Conservation (phyloP, 35 echinoderm and acorn worm species). For the Heliocidaris tuberculata region DNA sequence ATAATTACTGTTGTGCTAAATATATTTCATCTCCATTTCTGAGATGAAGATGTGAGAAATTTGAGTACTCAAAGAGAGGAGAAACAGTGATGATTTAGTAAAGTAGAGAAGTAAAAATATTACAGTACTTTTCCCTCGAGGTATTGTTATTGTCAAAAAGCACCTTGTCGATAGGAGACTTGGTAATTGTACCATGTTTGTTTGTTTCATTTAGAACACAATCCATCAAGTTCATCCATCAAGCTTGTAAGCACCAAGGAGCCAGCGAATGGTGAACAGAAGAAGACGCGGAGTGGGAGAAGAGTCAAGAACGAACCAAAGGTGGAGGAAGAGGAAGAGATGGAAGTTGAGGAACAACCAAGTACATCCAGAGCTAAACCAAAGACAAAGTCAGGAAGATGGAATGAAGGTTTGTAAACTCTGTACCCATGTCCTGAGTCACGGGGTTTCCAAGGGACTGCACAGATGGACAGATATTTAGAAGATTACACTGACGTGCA, state of each 20-base stretch:
- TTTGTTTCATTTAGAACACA: neutral
- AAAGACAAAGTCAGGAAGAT: slow-evolving; percentile 28
- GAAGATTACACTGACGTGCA: neutral
- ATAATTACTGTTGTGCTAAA: too few relatives aligned
- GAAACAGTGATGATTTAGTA: too few relatives aligned
- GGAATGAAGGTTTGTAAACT: slow-evolving; percentile 31
- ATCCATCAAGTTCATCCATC: slow-evolving; percentile 7
- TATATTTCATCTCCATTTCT: too few relatives aligned
- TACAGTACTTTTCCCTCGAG: neutral
- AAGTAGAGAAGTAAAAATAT: too few relatives aligned
- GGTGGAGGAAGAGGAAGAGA: slow-evolving; percentile 53
- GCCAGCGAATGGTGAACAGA: neutral
- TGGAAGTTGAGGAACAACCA: slow-evolving; percentile 26
- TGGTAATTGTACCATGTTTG: neutral
- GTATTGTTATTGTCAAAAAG: neutral
- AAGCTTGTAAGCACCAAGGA: neutral
- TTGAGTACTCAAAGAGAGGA: too few relatives aligned
- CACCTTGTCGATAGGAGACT: too few relatives aligned
- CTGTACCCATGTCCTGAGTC: neutral
- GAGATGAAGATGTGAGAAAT: too few relatives aligned
- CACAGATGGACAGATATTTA: neutral
- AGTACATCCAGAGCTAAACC: slow-evolving; percentile 38
- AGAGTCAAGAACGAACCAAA: slow-evolving; percentile 51
- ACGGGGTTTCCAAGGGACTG: neutral
- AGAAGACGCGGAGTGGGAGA: neutral